Evolutionary conservation across 1,140 invertebrate species (phyloP).

Genomic region (Antheraea pernyi): DNA sequence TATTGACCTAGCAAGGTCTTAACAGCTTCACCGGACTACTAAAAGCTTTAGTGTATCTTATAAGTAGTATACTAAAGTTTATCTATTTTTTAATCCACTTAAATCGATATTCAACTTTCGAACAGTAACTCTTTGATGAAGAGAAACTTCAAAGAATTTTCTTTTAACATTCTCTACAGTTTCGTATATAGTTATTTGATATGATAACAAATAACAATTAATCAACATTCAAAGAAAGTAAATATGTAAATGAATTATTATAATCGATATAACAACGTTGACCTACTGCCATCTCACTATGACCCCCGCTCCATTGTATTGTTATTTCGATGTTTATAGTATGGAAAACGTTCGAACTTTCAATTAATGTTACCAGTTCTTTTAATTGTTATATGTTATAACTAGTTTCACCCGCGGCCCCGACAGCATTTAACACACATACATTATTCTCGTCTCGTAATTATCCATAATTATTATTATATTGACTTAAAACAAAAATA

Average conservation of each 20-base stretch:
- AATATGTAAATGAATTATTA: conserved; percentile 7
- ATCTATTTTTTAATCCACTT: too few species aligned
- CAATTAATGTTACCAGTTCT: neutral
- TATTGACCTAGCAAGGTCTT: too few species aligned
- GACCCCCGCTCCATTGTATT: conserved; percentile 2
- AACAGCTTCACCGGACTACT: too few species aligned
- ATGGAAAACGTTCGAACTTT: neutral
- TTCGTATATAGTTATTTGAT: neutral
- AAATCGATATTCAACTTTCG: neutral
- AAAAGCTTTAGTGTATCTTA: too few species aligned
- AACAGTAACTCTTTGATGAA: neutral
- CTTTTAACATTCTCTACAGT: neutral
- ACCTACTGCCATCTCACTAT: conserved; percentile 1
- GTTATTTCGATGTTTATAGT: neutral
- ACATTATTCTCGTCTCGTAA: too few species aligned
- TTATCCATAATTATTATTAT: too few species aligned
- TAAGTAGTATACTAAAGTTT: too few species aligned
- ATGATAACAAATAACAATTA: neutral
- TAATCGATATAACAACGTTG: conserved; percentile 17
- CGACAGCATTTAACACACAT: too few species aligned
- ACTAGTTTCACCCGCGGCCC: too few species aligned
- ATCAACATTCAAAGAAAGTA: neutral
- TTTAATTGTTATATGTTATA: neutral
- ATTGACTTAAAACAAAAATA: too few species aligned
- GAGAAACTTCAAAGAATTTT: neutral